Evolutionary conservation across 2,797 vertebrate species (phyloP), one percentile per base, ranked within the genome.

Genomic region (Darevskia mixta): DNA sequence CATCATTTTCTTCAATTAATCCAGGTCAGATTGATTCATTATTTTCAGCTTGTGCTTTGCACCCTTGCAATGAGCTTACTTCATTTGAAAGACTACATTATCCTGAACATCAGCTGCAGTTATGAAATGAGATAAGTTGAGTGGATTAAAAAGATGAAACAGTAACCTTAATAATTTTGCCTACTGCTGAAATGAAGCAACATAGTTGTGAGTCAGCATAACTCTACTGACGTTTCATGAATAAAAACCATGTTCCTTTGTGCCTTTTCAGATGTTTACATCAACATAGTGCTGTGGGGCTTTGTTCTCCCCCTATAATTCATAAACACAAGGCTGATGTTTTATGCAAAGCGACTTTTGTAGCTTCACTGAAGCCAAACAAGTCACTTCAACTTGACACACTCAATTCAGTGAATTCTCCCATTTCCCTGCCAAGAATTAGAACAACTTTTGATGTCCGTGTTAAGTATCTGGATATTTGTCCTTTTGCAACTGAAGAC

Each of bases 1-100:
- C 72, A 90, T 0, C n/a, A 82, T 94, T 92, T 91, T 92, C 6
- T 25, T 94, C 90, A 91, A 1, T 90, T 91, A 90, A 90, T 91
- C 75, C 85, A 87, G 64, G 85, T 90, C 91, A 88, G 83, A 92
- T 23, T 85, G 86, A 90, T 93, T 87, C 20, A 86, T 92, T 95
- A 80, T 89, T 92, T 94, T 88, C 91, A 86, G 35, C 55, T 82
- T 90, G 71, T 90, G 81, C 76, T 92, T 91, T 1, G 0, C 87
- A 79, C 38, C 91, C 18, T 73, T 85, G 25, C 0, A 55, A 86
- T 91, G 73, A 83, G 4, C 11, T 94, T 88, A 77, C 61, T 92
- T 93, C 61, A 87, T 90, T 94, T 95, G 88, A 87, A 83, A 85
- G 43, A 80, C 67, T 85, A 41, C 45, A 29, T 92, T 90, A 43